phyloP scores from a whole-genome alignment of 1,140 invertebrate species.

The Periplaneta americana region DNA sequence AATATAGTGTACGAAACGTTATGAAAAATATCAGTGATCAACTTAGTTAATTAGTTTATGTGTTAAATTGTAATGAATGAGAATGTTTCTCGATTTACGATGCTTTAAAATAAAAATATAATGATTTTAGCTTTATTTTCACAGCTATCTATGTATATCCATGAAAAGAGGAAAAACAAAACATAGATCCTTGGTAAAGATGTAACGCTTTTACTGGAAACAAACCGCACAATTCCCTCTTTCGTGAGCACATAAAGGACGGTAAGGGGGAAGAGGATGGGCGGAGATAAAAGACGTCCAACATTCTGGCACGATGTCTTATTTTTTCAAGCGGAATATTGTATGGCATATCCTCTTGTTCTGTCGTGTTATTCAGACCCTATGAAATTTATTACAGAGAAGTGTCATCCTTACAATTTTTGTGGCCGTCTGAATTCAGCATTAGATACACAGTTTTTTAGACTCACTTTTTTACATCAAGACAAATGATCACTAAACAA shows the following conservation, averaged over 20 bases:
- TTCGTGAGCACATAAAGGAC: not conserved
- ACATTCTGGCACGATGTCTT: not conserved
- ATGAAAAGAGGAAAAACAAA: not conserved
- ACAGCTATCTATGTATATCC: too few relatives aligned
- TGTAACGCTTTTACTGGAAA: not conserved
- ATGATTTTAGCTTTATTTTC: too few relatives aligned
- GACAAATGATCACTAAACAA: not conserved
- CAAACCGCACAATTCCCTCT: not conserved
- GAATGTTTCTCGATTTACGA: too few relatives aligned
- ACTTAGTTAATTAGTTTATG: too few relatives aligned
- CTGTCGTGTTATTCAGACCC: not conserved
- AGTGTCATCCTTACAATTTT: not conserved
- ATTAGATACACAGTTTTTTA: not conserved
- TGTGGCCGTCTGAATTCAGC: not conserved
- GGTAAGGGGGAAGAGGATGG: not conserved
- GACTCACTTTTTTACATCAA: not conserved
- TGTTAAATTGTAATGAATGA: too few relatives aligned
- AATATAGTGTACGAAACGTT: too few relatives aligned
- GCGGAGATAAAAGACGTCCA: not conserved
- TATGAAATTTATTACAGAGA: not conserved
- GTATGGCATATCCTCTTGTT: not conserved
- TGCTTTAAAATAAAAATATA: too few relatives aligned
- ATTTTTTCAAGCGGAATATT: not conserved
- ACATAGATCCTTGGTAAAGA: not conserved
- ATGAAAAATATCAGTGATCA: too few relatives aligned